Base-by-base conservation (phyloP, 2,888 invertebrate species). In the Prosopocoilus inquinatus region DNA sequence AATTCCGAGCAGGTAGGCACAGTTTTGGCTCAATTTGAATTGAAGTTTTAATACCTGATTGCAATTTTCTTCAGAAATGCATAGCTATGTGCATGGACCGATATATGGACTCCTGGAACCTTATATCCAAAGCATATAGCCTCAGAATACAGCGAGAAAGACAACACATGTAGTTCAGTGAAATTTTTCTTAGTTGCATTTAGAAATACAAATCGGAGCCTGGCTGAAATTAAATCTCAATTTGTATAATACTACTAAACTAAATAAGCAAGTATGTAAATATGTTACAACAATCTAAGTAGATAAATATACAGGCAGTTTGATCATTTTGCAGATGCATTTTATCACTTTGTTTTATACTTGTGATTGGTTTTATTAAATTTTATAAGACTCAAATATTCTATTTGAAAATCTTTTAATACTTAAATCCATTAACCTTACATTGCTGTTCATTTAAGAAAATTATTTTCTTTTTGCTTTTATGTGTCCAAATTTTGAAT, bases 31-130 rank as follows among this genome's bases (percentile, higher is more conserved):
- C 16, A 41, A 12, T 8, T 46, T 46, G 8, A 9, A n/a, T 46
- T 32, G 2, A 20, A n/a, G 1, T 20, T 28, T 7, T 28, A 2
- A 12, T 0, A 35, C 15, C 1, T 38, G 16, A 2, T 35, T 44
- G 52, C 9, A 36, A 39, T 54, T 53, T 61, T 59, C 82, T 82
- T 47, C 87, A 96, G 88, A 96, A 94, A 87, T 97, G 96, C 75
- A 85, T 97, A 66, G 92, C 94, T 0, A 95, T 96, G 92, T 97
- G 97, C 76, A 96, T 96, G 96, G 97, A 97, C 77, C 84, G 97
- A 70, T 98, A 94, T 81, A 93, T 96, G 91, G 97, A 98, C 72
- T 87, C 95, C 2, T 96, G 93, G 90, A 94, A 95, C 78, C 80
- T 95, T 51, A 94, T 97, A 9, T 93, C 94, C 9, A 87, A 89